These are phyloP conservation scores for Esperia sulphurella DNA, from an alignment of 2,888 invertebrate species.

Conservation along the genomic window DNA sequence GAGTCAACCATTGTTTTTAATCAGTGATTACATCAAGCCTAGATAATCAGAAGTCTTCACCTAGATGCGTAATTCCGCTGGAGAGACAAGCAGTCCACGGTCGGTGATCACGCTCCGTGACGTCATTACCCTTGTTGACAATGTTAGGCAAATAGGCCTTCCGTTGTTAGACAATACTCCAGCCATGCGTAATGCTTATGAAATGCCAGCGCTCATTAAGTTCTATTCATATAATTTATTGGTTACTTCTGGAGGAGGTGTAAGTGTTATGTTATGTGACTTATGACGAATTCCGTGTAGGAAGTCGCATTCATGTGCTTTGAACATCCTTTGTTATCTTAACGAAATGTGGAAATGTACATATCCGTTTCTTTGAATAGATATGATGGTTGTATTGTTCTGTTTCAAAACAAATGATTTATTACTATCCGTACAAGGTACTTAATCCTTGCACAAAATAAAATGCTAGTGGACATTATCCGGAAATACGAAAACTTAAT, in stretches of 20 bases:
- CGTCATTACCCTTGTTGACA: constrained; percentile 16
- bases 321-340: not conserved
- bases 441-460: too few species aligned
- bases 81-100: constrained; percentile 44
- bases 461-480: too few species aligned
- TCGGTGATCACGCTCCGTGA: constrained; percentile 30
- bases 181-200: constrained; percentile 3
- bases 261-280: not conserved
- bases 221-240: not conserved
- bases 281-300: not conserved
- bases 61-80: constrained; percentile 25
- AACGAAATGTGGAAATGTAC: not conserved
- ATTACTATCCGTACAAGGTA: too few species aligned
- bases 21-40: not conserved
- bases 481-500: too few species aligned
- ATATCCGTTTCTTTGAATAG: not conserved
- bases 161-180: constrained; percentile 8
- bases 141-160: constrained; percentile 12
- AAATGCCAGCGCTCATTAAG: not conserved
- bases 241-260: not conserved
- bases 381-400: too few species aligned
- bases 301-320: not conserved
- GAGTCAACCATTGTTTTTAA: not conserved
- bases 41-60: constrained; percentile 13
- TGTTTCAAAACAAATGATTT: too few species aligned